Evolutionary conservation across 2,888 invertebrate genomes (phyloP), one percentile per base, ranked within the genome.

Genomic region (Leptinotarsa juncta): DNA sequence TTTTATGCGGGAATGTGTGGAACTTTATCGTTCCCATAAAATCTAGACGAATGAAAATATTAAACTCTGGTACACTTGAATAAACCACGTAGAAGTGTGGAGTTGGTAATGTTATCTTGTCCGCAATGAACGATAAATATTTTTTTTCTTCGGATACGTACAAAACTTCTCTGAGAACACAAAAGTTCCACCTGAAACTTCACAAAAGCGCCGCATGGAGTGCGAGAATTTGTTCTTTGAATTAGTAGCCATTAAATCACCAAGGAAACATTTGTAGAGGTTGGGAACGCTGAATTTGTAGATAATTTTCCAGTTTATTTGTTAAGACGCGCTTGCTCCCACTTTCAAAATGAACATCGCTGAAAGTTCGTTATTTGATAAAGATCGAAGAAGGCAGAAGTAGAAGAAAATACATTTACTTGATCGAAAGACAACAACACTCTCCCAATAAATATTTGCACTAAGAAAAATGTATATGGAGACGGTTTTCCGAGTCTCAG

Each of bases 201-300:
- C 4, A 23, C 26, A 23, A 14, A 26, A 23, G 60, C 60, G 26
- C 23, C 26, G 23, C 26, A 23, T 60, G 2, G 4, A 26, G 60
- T 60, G 26, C 60, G 23, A 20, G 60, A 60, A 60, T 60, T 60
- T 60, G 60, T 60, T 60, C 60, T 60, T 60, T 60, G 60, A 60
- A 60, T 60, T 60, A 60, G 60, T 60, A 60, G 60, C 60, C 60
- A 60, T 60, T 60, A 26, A 60, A 60, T 60, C 18, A 60, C 26
- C 60, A 60, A 60, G 26, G 60, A 26, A 60, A 60, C 60, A 60
- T 26, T 60, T 20, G 57, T 53, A 53, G 23, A 42, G 57, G 12
- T 20, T 60, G 60, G 60, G 4, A 26, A 60, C 5, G 18, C 60
- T 12, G 53, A 26, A 60, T 60, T 20, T 60, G 60, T 60, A 60